phyloP scores from a whole-genome alignment of 2,113 vertebrate species.

The Dicerorhinus sumatrensis region DNA sequence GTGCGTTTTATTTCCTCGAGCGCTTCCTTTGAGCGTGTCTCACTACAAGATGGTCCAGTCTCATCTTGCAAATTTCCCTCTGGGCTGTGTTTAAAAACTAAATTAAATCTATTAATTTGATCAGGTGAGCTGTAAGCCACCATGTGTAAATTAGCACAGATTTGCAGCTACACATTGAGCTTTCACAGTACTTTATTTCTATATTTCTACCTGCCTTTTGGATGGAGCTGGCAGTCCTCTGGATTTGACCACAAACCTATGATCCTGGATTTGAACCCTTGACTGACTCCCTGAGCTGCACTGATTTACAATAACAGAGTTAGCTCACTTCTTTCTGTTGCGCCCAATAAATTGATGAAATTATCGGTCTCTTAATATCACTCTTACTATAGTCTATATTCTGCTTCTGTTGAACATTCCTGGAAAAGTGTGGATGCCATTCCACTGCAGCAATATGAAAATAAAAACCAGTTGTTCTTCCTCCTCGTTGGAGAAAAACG shows the following conservation, averaged over 20 bases:
- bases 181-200: background rate
- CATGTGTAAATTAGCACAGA: background rate
- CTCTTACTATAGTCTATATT: background rate
- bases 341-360: background rate
- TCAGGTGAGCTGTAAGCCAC: background rate
- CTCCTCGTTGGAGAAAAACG: rapidly evolving
- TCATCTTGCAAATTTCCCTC: background rate
- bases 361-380: background rate
- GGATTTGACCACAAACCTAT: background rate
- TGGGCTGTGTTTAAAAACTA: background rate
- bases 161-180: background rate
- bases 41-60: background rate
- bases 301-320: rapidly evolving
- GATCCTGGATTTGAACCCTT: background rate
- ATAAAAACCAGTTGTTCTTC: background rate
- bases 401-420: background rate
- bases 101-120: background rate
- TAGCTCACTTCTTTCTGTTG: background rate
- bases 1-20: background rate
- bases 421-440: background rate
- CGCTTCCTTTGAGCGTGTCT: background rate
- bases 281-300: background rate
- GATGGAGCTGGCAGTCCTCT: background rate
- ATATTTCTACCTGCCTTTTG: background rate
- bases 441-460: background rate